Base-by-base conservation (phyloP, 2,797 vertebrate species). In the Paramormyrops hopkinsi region DNA sequence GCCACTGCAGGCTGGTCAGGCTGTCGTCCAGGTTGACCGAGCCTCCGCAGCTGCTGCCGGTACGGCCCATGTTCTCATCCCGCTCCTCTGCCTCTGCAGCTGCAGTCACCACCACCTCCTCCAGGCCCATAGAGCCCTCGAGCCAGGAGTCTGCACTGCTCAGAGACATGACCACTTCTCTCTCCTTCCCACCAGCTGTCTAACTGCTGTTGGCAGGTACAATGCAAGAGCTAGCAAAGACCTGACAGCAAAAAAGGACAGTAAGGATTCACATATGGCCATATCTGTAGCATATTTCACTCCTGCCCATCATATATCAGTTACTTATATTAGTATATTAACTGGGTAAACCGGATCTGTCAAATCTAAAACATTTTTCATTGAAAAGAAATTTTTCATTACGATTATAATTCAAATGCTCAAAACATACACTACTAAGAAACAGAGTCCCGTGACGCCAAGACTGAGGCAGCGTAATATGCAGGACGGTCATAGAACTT, bases 1-100 rank as follows among this genome's bases (percentile, higher is more conserved):
- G 96, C 98, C 98, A 99, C 94, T 98, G 97, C 87, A 99, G 97
- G 93, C 97, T 99, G 92, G 98, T 98, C 92, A 99, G 95, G 93
- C 98, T 99, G 96, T 99, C 98, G 0, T 99, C 98, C 95, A 98
- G 94, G 91, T 91, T 94, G 19, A 96, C 90, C 0, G 94, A 93
- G 69, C 93, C 93, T 69, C 92, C 93, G 89, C 91, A 88, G 92
- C 82, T 14, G 46, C 82, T 51, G 46, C 44, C n/a, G 22, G 46
- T 25, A 59, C 9, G 88, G 44, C 0, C 82, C 89, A 9, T 54
- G 90, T 59, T 79, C 83, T 44, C 91, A 88, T 92, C 95, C 92
- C 94, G 91, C 90, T 93, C 90, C 91, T 94, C 95, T 0, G 90
- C 93, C 91, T 94, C 94, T 0, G 93, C 93, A 0, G 95, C 94